phyloP scores from a whole-genome alignment of 2,888 invertebrate species.

The Eilema caniola region DNA sequence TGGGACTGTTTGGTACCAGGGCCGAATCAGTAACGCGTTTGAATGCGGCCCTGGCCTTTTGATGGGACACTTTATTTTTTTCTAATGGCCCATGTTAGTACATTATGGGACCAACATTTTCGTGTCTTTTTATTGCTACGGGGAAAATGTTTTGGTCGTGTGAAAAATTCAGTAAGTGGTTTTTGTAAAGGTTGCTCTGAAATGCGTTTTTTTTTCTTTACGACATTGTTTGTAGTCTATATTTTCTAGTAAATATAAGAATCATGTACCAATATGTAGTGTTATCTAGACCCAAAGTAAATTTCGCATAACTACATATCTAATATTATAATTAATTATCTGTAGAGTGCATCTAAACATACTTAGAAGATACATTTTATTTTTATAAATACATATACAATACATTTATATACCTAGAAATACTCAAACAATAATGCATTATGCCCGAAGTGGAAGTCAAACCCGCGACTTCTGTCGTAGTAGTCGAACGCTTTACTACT shows the following conservation, averaged over 20 bases:
- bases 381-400: too few species aligned
- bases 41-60: conserved; percentile 76
- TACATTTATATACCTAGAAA: too few species aligned
- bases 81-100: conserved; percentile 58
- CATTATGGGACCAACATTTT: conserved; percentile 66
- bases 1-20: conserved; percentile 73
- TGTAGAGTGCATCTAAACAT: too few species aligned
- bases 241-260: too few species aligned
- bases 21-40: conserved; percentile 75
- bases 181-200: background rate
- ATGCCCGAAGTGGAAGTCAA: background rate
- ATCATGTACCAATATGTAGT: too few species aligned
- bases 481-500: background rate
- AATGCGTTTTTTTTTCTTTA: background rate
- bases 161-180: conserved; percentile 61
- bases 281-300: too few species aligned
- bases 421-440: background rate
- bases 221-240: too few species aligned
- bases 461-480: background rate
- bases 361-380: background rate
- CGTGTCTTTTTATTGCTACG: conserved; percentile 74
- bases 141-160: conserved; percentile 57
- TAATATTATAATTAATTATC: too few species aligned
- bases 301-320: too few species aligned
- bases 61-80: conserved; percentile 83